Percentiles rank a stretch among this genome's conserved stretches.
Evolutionary conservation across 2,113 vertebrate genomes (phyloP).

Genomic region (Stercorarius parasiticus): DNA sequence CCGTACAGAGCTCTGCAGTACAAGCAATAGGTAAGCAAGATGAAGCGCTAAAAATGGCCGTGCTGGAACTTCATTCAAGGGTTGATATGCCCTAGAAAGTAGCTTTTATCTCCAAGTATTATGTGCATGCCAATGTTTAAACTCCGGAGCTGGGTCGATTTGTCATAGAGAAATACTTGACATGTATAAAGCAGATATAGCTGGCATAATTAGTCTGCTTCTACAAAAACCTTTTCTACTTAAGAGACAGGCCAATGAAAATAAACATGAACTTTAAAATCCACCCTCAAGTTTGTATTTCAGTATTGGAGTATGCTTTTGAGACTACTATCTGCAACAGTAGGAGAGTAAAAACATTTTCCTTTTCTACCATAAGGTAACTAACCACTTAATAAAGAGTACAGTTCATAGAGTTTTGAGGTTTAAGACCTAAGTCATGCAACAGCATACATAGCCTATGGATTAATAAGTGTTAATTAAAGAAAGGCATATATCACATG

Average conservation of each 20-base stretch:
- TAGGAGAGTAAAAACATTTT: neutral
- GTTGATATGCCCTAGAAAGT: neutral
- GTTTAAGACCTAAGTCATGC: neutral
- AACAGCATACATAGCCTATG: neutral
- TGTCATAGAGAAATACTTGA: neutral
- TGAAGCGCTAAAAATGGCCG: neutral
- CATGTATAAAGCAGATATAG: neutral
- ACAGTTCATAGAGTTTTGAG: neutral
- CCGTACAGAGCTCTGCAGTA: neutral
- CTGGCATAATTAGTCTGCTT: neutral
- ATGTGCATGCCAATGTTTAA: neutral
- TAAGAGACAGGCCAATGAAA: neutral
- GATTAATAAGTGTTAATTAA: neutral
- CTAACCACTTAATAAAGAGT: neutral
- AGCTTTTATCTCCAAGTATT: neutral
- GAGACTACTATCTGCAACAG: neutral
- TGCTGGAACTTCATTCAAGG: neutral
- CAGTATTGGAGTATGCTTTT: neutral
- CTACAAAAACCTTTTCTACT: neutral
- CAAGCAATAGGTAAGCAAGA: neutral
- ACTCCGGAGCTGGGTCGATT: neutral
- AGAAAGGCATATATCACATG: neutral
- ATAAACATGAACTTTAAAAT: constrained; percentile 9
- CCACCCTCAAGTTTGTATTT: neutral
- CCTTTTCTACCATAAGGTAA: neutral